A percentile compares a stretch with the other conserved stretches of the same genome.
Conservation (phyloP, 2,888 invertebrate genomes). For the Drosophila yooni region DNA sequence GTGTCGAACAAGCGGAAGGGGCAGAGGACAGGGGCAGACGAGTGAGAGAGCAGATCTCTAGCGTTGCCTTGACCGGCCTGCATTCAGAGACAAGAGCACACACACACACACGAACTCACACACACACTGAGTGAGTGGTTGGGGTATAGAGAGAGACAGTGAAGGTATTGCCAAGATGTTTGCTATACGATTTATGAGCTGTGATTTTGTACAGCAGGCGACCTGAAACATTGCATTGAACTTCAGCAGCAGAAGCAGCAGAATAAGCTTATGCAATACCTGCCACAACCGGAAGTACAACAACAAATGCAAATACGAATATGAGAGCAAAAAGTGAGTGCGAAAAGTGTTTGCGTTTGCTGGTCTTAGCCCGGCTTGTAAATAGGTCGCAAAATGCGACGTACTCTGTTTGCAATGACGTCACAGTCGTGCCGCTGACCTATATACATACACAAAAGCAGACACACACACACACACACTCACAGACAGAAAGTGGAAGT, state of each 20-base stretch:
- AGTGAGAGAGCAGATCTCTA: slow-evolving; percentile 29
- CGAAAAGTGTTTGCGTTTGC: slow-evolving; percentile 9
- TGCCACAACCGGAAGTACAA: slow-evolving; percentile 41
- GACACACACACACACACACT: not conserved
- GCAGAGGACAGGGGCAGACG: slow-evolving; percentile 11
- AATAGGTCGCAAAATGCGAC: slow-evolving; percentile 66
- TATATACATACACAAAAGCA: slow-evolving; percentile 51
- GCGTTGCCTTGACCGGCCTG: slow-evolving; percentile 70
- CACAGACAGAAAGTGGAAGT: not conserved
- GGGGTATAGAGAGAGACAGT: not conserved
- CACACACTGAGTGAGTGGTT: not conserved
- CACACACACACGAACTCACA: slow-evolving; percentile 8
- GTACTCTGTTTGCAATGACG: slow-evolving; percentile 62
- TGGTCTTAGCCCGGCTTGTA: slow-evolving; percentile 43
- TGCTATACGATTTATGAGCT: slow-evolving; percentile 52
- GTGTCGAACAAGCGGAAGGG: slow-evolving; percentile 41
- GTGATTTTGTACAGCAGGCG: slow-evolving; percentile 39
- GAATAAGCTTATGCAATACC: slow-evolving; percentile 59
- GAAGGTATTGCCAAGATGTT: slow-evolving; percentile 24
- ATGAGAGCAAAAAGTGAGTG: slow-evolving; percentile 11
- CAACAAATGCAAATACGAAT: slow-evolving; percentile 22
- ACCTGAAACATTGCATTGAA: slow-evolving; percentile 66
- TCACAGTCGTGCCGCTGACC: slow-evolving; percentile 73
- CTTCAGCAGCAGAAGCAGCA: slow-evolving; percentile 47
- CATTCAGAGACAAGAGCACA: slow-evolving; percentile 30